Evolutionary conservation across 2,888 invertebrate species (phyloP).

Genomic region (Phanerotoma sp.): DNA sequence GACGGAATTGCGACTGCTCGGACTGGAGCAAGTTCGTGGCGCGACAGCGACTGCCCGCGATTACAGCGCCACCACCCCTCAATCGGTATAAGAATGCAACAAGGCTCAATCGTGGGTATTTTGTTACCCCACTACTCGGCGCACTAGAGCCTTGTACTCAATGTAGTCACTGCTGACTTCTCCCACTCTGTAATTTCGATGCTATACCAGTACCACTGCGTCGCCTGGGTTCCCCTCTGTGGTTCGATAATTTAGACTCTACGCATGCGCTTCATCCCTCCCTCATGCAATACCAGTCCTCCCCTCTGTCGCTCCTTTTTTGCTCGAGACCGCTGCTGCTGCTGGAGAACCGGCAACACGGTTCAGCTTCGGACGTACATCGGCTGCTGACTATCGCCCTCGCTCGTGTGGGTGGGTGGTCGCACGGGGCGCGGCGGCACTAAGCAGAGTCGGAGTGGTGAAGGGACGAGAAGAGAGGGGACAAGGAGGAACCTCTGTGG

Average conservation of each 20-base stretch:
- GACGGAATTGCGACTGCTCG: conserved; percentile 55
- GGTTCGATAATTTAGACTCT: conserved; percentile 41
- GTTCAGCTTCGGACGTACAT: conserved; percentile 48
- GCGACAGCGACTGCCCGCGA: conserved; percentile 65
- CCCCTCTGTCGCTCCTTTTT: conserved; percentile 20
- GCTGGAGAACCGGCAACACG: conserved; percentile 50
- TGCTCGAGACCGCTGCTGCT: conserved; percentile 11
- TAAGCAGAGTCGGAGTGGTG: conserved; percentile 29
- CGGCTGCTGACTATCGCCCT: conserved; percentile 44
- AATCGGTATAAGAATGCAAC: conserved; percentile 25
- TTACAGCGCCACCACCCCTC: conserved; percentile 52
- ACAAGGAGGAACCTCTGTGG: conserved; percentile 15
- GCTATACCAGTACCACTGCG: conserved; percentile 33
- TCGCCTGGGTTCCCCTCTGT: conserved; percentile 46
- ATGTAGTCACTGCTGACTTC: conserved; percentile 9
- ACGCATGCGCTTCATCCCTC: conserved; percentile 36
- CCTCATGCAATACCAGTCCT: conserved; percentile 37
- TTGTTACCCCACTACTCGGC: conserved; percentile 24
- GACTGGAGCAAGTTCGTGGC: conserved; percentile 64
- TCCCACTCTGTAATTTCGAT: conserved; percentile 32
- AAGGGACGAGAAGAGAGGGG: background rate
- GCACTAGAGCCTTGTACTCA: background rate
- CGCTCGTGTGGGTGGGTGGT: conserved; percentile 33
- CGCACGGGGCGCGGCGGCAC: conserved; percentile 31
- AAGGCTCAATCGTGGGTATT: conserved; percentile 14